Base-by-base conservation (phyloP, 2,888 invertebrate species). In the Patella caerulea region DNA sequence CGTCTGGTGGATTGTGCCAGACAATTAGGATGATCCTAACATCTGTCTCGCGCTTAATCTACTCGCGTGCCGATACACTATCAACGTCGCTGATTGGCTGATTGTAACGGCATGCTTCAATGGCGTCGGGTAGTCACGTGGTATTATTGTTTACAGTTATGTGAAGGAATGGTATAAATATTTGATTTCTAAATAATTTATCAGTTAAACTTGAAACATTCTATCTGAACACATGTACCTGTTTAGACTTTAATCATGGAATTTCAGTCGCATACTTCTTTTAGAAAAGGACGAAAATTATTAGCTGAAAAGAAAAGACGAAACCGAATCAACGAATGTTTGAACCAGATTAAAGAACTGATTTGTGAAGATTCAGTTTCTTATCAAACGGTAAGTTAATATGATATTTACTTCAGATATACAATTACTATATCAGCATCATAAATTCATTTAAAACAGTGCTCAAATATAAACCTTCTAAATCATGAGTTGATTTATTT, bases 241-340 rank as follows among this genome's bases (percentile, higher is more conserved):
- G 19, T 12, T 65, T 65, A 19, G 24, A 24, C 11, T 65, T 19
- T 24, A n/a, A 65, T 29, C 65, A 65, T 65, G 19, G 65, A 65
- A 24, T 65, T 24, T 9, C 11, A 24, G 14, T 65, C 65, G 11
- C 24, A 24, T 24, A 65, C 11, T 65, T 24, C 19, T 65, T 65
- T 65, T 65, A 65, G 65, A 65, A 65, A 65, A 3, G 19, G 65
- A 24, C 19, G 65, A 65, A 65, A 65, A 65, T 24, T 65, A 9
- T 65, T 65, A 24, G 65, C 65, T 24, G 65, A 65, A 24, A 65
- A 65, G 24, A 65, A 65, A 65, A 65, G 65, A 65, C 19, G 65
- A 65, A 65, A 65, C 24, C 17, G 65, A 24, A 65, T 65, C 0
- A 65, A 65, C 24, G 65, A 19, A 65, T 65, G 65, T 65, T 65